Percentiles rank a stretch among this genome's conserved stretches.
These are phyloP conservation scores for Oscheius onirici DNA, from an alignment of 2,888 invertebrate species.

Conservation along the genomic window DNA sequence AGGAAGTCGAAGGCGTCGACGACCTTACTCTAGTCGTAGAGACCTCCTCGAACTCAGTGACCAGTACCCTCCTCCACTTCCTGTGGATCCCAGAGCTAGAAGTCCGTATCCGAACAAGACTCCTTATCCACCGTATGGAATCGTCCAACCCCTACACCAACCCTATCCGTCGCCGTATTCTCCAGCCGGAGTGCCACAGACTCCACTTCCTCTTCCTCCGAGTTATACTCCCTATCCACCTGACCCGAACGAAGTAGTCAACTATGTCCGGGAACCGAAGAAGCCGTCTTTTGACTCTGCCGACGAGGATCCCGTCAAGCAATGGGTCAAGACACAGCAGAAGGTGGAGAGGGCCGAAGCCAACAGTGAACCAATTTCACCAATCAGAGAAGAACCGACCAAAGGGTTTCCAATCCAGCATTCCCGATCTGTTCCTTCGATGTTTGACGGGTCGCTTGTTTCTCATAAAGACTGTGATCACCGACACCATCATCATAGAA, in stretches of 20 bases:
- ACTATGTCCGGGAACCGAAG: constrained; percentile 6
- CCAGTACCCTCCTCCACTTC: neutral
- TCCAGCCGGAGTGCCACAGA: constrained; percentile 44
- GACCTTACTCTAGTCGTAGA: constrained; percentile 36
- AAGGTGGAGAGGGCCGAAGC: constrained; percentile 49
- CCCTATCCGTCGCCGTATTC: constrained; percentile 51
- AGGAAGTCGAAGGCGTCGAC: constrained; percentile 33
- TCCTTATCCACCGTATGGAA: constrained; percentile 10
- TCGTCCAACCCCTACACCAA: constrained; percentile 38
- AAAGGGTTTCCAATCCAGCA: constrained; percentile 45
- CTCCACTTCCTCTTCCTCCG: constrained; percentile 48
- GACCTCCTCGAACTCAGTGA: constrained; percentile 38
- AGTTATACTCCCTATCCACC: constrained; percentile 51
- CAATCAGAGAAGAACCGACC: constrained; percentile 29
- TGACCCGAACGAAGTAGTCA: constrained; percentile 38
- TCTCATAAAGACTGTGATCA: constrained; percentile 48
- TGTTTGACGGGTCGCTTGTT: constrained; percentile 53
- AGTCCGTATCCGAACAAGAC: constrained; percentile 7
- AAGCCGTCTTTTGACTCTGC: constrained; percentile 3
- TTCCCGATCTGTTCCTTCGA: constrained; percentile 62
- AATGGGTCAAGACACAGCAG: constrained; percentile 57
- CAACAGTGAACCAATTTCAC: constrained; percentile 54
- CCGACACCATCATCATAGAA: constrained; percentile 35
- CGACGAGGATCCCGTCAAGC: constrained; percentile 48
- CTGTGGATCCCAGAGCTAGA: neutral